Evolutionary conservation across 2,888 invertebrate species (phyloP).

Genomic region (Synergus umbraculus): DNA sequence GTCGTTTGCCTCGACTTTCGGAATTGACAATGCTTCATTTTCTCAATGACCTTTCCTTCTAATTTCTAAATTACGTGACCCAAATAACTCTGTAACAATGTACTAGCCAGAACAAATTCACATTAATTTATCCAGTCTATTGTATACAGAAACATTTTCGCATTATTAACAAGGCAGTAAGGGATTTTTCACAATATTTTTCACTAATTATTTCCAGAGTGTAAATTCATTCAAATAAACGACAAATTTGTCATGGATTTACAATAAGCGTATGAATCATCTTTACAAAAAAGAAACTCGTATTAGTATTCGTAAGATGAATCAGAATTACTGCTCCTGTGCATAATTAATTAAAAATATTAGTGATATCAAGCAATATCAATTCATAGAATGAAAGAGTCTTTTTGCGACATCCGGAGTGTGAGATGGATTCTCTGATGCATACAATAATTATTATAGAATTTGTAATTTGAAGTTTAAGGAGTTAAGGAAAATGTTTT

Average conservation of each 20-base stretch:
- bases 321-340: not conserved
- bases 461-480: not conserved
- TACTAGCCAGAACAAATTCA: not conserved
- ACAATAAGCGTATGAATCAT: not conserved
- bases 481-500: not conserved
- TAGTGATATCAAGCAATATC: not conserved
- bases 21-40: conserved; percentile 42
- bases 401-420: not conserved
- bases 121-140: too few species aligned
- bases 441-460: not conserved
- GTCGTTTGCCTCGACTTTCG: conserved; percentile 28
- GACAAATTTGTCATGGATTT: not conserved
- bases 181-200: not conserved
- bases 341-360: not conserved
- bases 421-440: not conserved
- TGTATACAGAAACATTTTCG: not conserved
- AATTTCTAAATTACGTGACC: conserved; percentile 2
- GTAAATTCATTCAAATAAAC: not conserved
- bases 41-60: conserved; percentile 31
- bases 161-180: not conserved
- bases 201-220: not conserved
- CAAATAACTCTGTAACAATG: not conserved
- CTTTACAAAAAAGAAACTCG: not conserved
- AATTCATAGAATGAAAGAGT: not conserved
- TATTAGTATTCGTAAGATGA: not conserved